A percentile compares a stretch with the other conserved stretches of the same genome.
These are phyloP conservation scores for Stomatorhinus ivindoensis DNA, from an alignment of 2,113 vertebrate species.

Conservation along the genomic window DNA sequence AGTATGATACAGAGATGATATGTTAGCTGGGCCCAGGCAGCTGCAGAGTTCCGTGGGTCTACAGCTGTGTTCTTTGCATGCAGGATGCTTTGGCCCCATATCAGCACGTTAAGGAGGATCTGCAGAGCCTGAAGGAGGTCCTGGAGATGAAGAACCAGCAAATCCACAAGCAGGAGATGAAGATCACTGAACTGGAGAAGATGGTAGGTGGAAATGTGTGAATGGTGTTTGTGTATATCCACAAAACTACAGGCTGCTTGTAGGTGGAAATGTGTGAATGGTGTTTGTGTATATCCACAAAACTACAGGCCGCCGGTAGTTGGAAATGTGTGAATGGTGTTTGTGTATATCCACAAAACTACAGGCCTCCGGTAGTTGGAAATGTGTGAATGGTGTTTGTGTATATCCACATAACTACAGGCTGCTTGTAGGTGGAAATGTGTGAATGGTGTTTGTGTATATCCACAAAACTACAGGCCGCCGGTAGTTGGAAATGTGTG, in stretches of 20 bases:
- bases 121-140: slow-evolving; percentile 87
- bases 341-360: no score
- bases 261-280: slow-evolving; percentile 27
- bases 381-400: no score
- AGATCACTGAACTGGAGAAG: slow-evolving; percentile 88
- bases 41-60: background rate
- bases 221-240: background rate
- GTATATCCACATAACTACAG: no score
- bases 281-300: background rate
- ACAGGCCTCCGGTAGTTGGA: no score
- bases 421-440: no score
- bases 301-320: no score
- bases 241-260: background rate
- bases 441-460: no score
- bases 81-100: slow-evolving; percentile 85
- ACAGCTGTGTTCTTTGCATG: background rate
- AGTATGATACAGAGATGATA: background rate
- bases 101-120: slow-evolving; percentile 87
- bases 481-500: no score
- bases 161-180: slow-evolving; percentile 89
- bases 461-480: no score
- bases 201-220: slow-evolving; percentile 62
- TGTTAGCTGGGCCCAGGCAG: background rate
- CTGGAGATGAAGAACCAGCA: slow-evolving; percentile 95
- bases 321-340: no score